phyloP scores from a whole-genome alignment of 1,140 invertebrate genomes.

The Dinothrombium tinctorium region DNA sequence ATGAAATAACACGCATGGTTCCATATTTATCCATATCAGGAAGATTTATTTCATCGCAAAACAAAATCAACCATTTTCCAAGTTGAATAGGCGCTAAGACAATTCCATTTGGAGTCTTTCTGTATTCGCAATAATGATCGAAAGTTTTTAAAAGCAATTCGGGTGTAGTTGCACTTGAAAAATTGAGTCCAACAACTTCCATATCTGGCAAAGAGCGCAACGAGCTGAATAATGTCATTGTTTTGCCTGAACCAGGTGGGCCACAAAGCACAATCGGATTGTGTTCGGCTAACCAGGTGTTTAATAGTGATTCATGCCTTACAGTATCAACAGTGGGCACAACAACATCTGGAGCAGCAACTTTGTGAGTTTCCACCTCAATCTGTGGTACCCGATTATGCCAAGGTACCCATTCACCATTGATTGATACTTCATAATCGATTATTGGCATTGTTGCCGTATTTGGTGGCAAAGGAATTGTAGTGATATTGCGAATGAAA shows the following conservation, averaged over 20 bases:
- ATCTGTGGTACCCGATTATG: conserved; percentile 92
- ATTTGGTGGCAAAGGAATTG: conserved; percentile 56
- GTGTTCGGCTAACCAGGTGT: conserved; percentile 96
- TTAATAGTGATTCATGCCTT: conserved; percentile 82
- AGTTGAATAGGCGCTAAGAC: conserved; percentile 81
- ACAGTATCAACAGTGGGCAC: conserved; percentile 97
- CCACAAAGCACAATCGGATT: conserved; percentile 97
- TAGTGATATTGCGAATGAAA: conserved; percentile 81
- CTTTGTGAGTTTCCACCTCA: conserved; percentile 98
- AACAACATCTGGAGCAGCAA: conserved; percentile 90
- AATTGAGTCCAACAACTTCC: conserved; percentile 97
- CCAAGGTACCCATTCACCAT: conserved; percentile 91
- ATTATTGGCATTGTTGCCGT: conserved; percentile 47
- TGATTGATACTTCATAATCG: conserved; percentile 69
- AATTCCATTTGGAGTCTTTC: conserved; percentile 82
- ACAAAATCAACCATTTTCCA: conserved; percentile 96
- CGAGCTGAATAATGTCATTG: conserved; percentile 98
- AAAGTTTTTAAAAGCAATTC: conserved; percentile 94
- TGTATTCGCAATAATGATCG: conserved; percentile 98
- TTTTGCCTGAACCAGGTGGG: conserved; percentile 96
- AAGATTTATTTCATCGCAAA: conserved; percentile 99
- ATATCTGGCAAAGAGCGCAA: conserved; percentile 81
- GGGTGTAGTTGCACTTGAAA: conserved; percentile 94
- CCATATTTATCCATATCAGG: conserved; percentile 97
- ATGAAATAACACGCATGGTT: conserved; percentile 94